These are phyloP conservation scores for Aptenodytes patagonicus DNA, from an alignment of 2,113 vertebrate species.

Conservation along the genomic window DNA sequence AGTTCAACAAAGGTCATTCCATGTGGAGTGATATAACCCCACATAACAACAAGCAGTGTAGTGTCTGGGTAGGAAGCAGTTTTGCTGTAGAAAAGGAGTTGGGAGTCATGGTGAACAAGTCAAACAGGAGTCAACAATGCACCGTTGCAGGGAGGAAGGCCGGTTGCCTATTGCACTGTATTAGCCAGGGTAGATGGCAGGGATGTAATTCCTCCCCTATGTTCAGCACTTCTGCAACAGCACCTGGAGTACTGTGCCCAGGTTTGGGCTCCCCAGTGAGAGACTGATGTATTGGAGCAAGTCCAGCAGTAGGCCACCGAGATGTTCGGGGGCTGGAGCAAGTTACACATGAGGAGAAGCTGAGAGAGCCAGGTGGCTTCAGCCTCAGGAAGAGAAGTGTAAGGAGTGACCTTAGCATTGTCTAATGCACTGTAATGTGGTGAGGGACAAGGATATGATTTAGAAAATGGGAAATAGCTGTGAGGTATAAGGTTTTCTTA, in stretches of 20 bases:
- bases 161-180: rapidly evolving
- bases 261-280: background rate
- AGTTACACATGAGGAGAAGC: background rate
- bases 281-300: too few relatives aligned
- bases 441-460: too few relatives aligned
- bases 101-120: background rate
- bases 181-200: too few relatives aligned
- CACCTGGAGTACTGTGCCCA: too few relatives aligned
- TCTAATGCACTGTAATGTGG: background rate
- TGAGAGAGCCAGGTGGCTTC: background rate
- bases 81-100: background rate
- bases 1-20: background rate
- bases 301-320: background rate
- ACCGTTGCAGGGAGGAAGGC: background rate
- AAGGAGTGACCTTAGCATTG: background rate
- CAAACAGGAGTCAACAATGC: background rate
- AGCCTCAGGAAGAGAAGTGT: background rate
- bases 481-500: background rate
- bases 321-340: background rate
- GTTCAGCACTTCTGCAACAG: background rate
- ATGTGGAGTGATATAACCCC: too few relatives aligned
- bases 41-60: too few relatives aligned
- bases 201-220: background rate
- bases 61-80: background rate
- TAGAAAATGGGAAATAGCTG: background rate